A percentile compares a stretch with the other conserved stretches of the same genome.
Conservation (phyloP, 2,113 vertebrate species). For the Platysternon megacephalum region DNA sequence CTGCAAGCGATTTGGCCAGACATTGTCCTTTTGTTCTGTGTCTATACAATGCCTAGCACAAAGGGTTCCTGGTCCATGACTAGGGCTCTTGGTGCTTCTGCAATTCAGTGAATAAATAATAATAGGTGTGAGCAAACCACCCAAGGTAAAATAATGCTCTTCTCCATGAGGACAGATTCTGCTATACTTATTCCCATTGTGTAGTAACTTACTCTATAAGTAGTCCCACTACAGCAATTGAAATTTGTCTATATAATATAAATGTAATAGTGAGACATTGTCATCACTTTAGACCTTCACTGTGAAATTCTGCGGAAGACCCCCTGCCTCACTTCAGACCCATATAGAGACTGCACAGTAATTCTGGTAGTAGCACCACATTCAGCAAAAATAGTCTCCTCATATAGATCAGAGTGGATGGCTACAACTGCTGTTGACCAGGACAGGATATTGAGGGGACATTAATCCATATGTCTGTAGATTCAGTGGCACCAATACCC, state of each 20-base stretch:
- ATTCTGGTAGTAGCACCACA: background rate
- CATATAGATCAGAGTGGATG: background rate
- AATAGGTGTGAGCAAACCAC: background rate
- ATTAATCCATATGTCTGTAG: rapidly evolving
- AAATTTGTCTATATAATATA: background rate
- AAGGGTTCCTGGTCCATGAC: background rate
- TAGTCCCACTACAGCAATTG: background rate
- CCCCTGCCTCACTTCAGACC: background rate
- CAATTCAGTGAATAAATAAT: background rate
- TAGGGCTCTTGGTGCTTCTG: background rate
- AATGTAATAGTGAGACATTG: no score
- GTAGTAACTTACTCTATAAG: no score
- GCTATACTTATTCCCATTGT: no score
- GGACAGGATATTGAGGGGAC: background rate
- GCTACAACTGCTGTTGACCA: background rate
- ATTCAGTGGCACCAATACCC: rapidly evolving
- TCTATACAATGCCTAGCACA: background rate
- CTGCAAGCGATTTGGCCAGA: background rate
- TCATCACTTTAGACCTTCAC: background rate
- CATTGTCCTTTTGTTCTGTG: background rate
- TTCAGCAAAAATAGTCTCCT: background rate
- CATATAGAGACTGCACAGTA: background rate
- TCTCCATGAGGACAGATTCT: background rate
- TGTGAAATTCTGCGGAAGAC: background rate
- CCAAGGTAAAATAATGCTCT: background rate